A percentile compares a stretch with the other conserved stretches of the same genome.
Evolutionary conservation across 2,888 invertebrate genomes (phyloP).

Genomic region (Heliconius ethilla): DNA sequence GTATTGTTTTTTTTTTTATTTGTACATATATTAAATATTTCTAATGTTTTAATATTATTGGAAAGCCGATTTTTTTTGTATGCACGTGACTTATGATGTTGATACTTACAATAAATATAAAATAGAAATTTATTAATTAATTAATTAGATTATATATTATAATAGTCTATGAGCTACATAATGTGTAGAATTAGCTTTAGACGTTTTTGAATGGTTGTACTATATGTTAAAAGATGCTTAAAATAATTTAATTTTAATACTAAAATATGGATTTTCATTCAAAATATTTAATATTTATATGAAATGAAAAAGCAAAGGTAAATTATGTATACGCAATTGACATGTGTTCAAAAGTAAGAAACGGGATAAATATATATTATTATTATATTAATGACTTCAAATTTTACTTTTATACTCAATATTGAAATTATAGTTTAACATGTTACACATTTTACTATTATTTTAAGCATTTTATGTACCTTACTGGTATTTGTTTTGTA

Average conservation of each 20-base stretch:
- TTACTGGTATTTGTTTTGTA: neutral
- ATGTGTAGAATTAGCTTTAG: neutral
- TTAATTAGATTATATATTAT: conserved; percentile 10
- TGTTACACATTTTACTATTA: neutral
- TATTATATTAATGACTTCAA: neutral
- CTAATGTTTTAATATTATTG: neutral
- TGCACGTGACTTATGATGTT: conserved; percentile 22
- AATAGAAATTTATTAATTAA: conserved; percentile 4
- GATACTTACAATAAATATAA: conserved; percentile 19
- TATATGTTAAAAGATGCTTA: neutral
- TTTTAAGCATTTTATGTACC: neutral
- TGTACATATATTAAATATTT: too few species aligned
- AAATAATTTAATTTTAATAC: neutral
- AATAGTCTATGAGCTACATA: neutral
- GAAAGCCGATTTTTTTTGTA: neutral
- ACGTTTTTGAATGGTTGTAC: conserved; percentile 6
- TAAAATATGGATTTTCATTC: neutral
- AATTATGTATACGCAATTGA: conserved; percentile 3
- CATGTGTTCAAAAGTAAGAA: neutral
- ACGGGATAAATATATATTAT: neutral
- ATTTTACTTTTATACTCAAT: neutral
- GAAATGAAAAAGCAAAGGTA: neutral
- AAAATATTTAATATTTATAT: too few species aligned
- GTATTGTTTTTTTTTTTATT: neutral
- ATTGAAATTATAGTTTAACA: neutral